Evolutionary conservation across 2,888 invertebrate genomes (phyloP).

Genomic region (Latheticus oryzae): DNA sequence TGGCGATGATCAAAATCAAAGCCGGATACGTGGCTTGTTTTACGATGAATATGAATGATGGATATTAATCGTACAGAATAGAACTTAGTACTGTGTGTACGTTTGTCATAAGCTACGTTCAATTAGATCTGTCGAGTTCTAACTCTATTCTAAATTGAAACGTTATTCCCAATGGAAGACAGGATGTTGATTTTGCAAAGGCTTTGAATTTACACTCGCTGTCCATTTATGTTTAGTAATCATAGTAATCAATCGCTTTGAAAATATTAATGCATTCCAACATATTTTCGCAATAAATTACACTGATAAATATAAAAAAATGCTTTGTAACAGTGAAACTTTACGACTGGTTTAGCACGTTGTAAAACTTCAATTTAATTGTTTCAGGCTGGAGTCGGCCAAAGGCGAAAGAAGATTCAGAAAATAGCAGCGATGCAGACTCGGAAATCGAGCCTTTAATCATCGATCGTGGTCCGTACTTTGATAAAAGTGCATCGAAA

Average conservation of each 20-base stretch:
- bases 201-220: no score
- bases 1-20: slow-evolving; percentile 44
- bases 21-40: slow-evolving; percentile 42
- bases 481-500: slow-evolving; percentile 77
- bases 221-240: no score
- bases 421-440: slow-evolving; percentile 62
- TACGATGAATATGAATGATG: slow-evolving; percentile 45
- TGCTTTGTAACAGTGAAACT: no score
- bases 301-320: no score
- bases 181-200: no score
- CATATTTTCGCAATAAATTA: no score
- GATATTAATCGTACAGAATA: slow-evolving; percentile 37
- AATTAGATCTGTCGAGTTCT: slow-evolving; percentile 29
- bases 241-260: no score
- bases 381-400: slow-evolving; percentile 53
- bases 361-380: no score
- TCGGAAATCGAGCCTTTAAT: slow-evolving; percentile 65
- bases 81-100: slow-evolving; percentile 17
- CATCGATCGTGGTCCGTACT: slow-evolving; percentile 74
- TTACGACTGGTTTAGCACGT: no score
- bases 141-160: slow-evolving; percentile 16
- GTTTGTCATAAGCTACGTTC: slow-evolving; percentile 34
- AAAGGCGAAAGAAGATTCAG: slow-evolving; percentile 58
- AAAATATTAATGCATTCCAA: no score
- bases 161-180: no score